These are phyloP conservation scores for Indicator indicator DNA, from an alignment of 2,113 vertebrate species.

Conservation along the genomic window DNA sequence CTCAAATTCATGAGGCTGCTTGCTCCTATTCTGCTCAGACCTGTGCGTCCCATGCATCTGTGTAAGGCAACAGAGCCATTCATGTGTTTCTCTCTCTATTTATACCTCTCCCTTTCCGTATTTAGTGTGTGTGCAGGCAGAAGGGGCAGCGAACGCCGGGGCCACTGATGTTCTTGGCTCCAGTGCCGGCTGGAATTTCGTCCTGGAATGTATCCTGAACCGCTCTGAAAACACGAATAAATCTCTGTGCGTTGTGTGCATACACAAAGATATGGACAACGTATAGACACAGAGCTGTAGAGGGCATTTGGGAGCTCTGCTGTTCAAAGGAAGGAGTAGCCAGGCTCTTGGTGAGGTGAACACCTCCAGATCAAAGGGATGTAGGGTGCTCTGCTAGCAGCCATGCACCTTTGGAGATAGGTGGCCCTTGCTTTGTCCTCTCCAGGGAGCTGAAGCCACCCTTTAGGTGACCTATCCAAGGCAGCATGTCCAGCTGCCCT, in stretches of 20 bases:
- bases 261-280: constrained; percentile 55
- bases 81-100: constrained; percentile 66
- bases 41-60: background rate
- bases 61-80: constrained; percentile 57
- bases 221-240: constrained; percentile 60
- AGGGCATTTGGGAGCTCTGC: constrained; percentile 48
- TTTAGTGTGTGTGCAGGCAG: constrained; percentile 61
- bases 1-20: background rate
- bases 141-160: constrained; percentile 43
- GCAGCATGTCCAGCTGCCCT: accelerated
- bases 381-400: background rate
- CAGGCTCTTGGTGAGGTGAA: background rate
- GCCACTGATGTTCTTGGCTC: constrained; percentile 73
- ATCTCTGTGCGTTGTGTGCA: constrained; percentile 60
- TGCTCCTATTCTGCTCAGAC: background rate
- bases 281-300: background rate
- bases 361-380: constrained; percentile 50
- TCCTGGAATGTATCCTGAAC: constrained; percentile 60
- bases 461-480: background rate
- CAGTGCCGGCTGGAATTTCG: constrained; percentile 35
- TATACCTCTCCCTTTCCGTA: constrained; percentile 70
- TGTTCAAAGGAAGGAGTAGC: constrained; percentile 45
- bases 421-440: background rate
- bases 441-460: background rate
- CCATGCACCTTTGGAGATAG: background rate